Evolutionary conservation across 2,797 vertebrate genomes (phyloP), one percentile per base, ranked within the genome.

Genomic region (Parauchenoglanis punctatus): DNA sequence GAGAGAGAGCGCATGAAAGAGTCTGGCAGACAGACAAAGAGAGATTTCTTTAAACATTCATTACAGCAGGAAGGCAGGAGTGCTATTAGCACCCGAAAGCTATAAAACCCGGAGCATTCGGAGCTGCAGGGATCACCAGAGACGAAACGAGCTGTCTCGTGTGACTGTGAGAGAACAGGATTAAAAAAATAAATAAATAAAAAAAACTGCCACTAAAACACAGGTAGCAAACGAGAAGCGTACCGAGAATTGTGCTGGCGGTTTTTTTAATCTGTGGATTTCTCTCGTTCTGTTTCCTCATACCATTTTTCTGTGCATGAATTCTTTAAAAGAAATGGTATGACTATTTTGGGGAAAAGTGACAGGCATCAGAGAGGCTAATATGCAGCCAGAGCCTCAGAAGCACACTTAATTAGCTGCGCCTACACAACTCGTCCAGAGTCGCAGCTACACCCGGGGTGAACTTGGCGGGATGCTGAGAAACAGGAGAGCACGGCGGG

Each of bases 321-420:
- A 25, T 76, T 56, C 23, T 54, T 35, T 63, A 7, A n/a, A 7
- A n/a, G 44, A 63, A 63, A 28, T n/a, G 12, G 40, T 28, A 11
- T 8, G 17, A 59, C 25, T 81, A 80, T 78, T 23, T 54, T 4
- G 52, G 35, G 31, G 20, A 59, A 67, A 84, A 54, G 23, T 54
- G 86, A 83, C 72, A 68, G 72, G 46, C 70, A 52, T 61, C 49
- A 70, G 65, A 52, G 12, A 82, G 59, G 28, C 54, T 63, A 58
- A 88, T 49, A 65, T 6, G 35, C 67, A 56, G 84, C 28, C 54
- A 87, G 70, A 81, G 46, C 52, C 81, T 18, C 73, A 81, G 81
- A 67, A 81, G 81, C 85, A 88, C 84, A 86, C 54, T 73, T 86
- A 88, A 86, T 90, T 63, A 87, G 73, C 73, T 81, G 78, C 61